Conservation (phyloP, 2,113 vertebrate species). For the Lutjanus erythropterus region DNA sequence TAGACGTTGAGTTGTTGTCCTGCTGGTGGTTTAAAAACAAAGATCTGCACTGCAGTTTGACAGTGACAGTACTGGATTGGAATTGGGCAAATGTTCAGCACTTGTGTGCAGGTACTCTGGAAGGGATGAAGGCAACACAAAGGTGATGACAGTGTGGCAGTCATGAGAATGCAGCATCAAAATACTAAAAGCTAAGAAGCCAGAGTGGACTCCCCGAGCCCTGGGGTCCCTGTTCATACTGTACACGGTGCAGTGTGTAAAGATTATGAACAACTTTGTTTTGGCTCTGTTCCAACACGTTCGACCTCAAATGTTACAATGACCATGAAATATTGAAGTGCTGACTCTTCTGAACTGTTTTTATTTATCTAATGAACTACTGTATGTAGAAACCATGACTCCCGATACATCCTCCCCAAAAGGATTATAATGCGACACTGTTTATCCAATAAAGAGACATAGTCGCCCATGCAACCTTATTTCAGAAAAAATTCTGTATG, state of each 20-base stretch:
- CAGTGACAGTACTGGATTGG: not conserved
- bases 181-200: slow-evolving; percentile 15
- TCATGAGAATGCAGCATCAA: slow-evolving; percentile 11
- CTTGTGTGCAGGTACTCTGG: not conserved
- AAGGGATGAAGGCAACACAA: slow-evolving; percentile 13
- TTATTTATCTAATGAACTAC: not conserved
- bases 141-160: not conserved
- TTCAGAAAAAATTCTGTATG: no score
- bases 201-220: not conserved
- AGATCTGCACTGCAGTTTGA: not conserved
- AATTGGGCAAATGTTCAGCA: slow-evolving; percentile 35
- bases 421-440: not conserved
- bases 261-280: not conserved
- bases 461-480: no score
- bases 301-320: not conserved
- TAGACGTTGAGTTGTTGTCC: not conserved
- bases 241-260: not conserved
- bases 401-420: not conserved
- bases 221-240: not conserved
- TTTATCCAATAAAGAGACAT: no score
- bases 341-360: not conserved
- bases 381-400: not conserved
- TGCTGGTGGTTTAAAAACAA: not conserved
- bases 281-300: not conserved
- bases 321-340: no score